These are phyloP conservation scores for Caloenas nicobarica DNA, from an alignment of 2,113 vertebrate species.

Conservation along the genomic window DNA sequence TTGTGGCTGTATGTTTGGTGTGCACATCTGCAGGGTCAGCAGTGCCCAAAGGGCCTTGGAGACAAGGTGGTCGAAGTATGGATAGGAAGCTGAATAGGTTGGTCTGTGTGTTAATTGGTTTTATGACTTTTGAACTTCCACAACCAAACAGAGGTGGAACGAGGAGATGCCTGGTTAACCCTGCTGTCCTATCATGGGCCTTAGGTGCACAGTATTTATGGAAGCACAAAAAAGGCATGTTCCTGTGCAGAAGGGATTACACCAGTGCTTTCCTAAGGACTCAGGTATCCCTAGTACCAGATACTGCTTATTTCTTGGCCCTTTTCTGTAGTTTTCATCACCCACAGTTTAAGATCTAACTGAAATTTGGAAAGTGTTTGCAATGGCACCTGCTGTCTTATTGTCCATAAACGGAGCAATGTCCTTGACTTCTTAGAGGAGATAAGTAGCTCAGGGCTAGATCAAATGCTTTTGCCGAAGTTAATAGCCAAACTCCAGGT, in stretches of 20 bases:
- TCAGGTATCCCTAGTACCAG: not conserved
- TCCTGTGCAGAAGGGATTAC: not conserved
- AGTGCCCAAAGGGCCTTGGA: not conserved
- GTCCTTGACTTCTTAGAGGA: not conserved
- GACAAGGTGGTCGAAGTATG: not conserved
- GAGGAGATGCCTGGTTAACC: not conserved
- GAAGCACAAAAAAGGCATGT: not conserved
- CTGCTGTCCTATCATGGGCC: not conserved
- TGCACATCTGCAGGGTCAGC: not conserved
- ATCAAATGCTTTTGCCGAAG: not conserved
- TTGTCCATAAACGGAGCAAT: not conserved
- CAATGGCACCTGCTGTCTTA: not conserved
- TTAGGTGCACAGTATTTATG: not conserved
- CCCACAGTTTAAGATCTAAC: not conserved
- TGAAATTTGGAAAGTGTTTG: not conserved
- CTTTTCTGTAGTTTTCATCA: not conserved
- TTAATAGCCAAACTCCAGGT: not conserved
- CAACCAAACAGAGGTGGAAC: not conserved
- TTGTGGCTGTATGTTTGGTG: rapidly evolving
- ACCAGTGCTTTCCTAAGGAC: not conserved
- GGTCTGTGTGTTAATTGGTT: not conserved
- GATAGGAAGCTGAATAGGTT: not conserved
- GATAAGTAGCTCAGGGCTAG: not conserved
- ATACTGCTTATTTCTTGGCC: not conserved
- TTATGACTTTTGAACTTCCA: not conserved